Base-by-base conservation (phyloP, 2,113 vertebrate genomes). In the Romanogobio albipinnatus region DNA sequence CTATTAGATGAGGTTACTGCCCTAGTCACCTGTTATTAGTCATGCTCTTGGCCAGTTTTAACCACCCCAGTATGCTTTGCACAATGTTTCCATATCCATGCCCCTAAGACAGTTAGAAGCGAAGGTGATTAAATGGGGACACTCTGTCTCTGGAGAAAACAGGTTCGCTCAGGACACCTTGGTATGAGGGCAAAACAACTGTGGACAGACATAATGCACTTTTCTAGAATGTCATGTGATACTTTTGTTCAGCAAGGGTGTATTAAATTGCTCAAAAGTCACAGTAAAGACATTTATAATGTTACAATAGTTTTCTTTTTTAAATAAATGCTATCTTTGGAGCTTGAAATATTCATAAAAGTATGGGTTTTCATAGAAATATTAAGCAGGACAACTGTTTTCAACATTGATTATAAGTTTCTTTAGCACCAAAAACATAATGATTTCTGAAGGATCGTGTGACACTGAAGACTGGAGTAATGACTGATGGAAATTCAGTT, bases 1-100 rank as follows among this genome's bases (percentile, higher is more conserved):
- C 86, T 73, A 73, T 84, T 89, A 91, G 90, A 89, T 84, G 88
- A 90, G 89, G 86, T 89, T 88, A 85, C 85, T 87, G 85, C 88
- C 93, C 91, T 90, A 93, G 90, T 94, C 91, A 92, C 89, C 90
- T 81, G 90, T 74, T 64, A 86, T 90, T 88, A 92, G 89, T 89
- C 92, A 90, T 91, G 91, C 91, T 93, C 92, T 93, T 91, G 93
- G 91, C 92, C 9, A 93, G 85, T 93, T 91, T 93, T 93, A 93
- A 94, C 92, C 92, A 92, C 87, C 79, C 86, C 91, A 89, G 89
- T 91, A 91, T 92, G 90, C 91, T 88, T 89, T 80, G 59, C 58
- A 76, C 33, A 19, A 33, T 7, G 56, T 56, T 77, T 70, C 84
- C 87, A 85, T 87, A 90, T 91, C 89, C 83, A 90, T 89, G 90